Conservation (phyloP, 2,888 invertebrate genomes). For the Yponomeuta cagnagella region DNA sequence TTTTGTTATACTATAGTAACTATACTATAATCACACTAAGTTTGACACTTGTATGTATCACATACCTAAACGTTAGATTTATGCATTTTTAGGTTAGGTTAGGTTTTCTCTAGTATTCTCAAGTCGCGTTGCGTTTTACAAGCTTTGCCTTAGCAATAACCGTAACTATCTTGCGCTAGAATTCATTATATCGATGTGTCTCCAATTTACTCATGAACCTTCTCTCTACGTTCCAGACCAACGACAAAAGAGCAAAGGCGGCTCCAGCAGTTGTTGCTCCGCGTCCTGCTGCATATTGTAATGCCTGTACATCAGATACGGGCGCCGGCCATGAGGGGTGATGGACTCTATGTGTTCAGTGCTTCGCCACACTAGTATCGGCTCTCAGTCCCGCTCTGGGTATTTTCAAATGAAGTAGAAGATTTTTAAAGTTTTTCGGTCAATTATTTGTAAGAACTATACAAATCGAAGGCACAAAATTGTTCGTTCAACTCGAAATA, state of each 20-base stretch:
- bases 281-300: constrained; percentile 96
- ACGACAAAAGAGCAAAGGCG: constrained; percentile 96
- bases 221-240: constrained; percentile 79
- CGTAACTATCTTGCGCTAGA: too few relatives aligned
- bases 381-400: constrained; percentile 36
- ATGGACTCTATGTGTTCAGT: constrained; percentile 22
- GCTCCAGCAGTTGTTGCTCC: constrained; percentile 95
- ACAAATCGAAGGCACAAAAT: neutral
- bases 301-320: constrained; percentile 39
- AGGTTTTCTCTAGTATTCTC: too few relatives aligned
- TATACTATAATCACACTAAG: too few relatives aligned
- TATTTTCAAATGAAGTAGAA: constrained; percentile 46
- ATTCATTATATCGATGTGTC: too few relatives aligned
- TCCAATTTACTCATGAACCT: too few relatives aligned
- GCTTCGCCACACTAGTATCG: neutral
- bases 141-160: too few relatives aligned
- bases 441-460: neutral
- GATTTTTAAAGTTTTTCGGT: neutral
- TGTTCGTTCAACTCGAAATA: neutral
- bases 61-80: too few relatives aligned
- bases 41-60: too few relatives aligned
- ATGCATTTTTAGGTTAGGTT: too few relatives aligned
- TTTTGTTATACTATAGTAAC: too few relatives aligned
- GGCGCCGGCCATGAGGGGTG: constrained; percentile 23
- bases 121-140: too few relatives aligned